Base-by-base conservation (phyloP, 2,113 vertebrate species). In the Bos indicus region DNA sequence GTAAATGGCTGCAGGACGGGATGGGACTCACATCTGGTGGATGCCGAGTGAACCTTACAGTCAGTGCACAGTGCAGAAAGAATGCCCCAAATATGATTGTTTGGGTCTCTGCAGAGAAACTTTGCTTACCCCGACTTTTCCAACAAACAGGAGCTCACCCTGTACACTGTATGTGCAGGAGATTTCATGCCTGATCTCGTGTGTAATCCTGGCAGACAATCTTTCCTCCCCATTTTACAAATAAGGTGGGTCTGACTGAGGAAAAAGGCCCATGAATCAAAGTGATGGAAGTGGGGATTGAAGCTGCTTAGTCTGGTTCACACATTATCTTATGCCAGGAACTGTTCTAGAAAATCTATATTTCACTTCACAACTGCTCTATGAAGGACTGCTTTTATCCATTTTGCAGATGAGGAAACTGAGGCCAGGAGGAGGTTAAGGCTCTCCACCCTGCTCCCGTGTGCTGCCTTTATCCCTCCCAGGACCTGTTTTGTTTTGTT, bases 371-470 rank as follows among this genome's bases (percentile, higher is more conserved):
- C 30, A 93, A 17, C 28, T 40, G 7, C 12, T 51, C n/a, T 16
- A 2, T 12, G 10, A 78, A 6, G 46, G 7, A 3, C 23, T 2
- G 2, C 23, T 52, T 54, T 62, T 17, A 23, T 3, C 5, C 6
- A 36, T 77, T 64, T 88, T 23, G n/a, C 10, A 23, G 9, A 52
- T 67, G 40, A 88, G 57, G 54, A 90, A 56, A 40, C 33, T 52
- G 62, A 96, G n/a, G 43, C 15, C 26, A 80, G 57, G 30, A 80
- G 52, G 30, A 78, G 25, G 28, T 77, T 26, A 71, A 86, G 6
- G 9, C 19, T 43, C 21, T 51, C 25, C 2, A 2, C 7, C 17
- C 16, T 4, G 7, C 9, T 3, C 3, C 46, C 0, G 0, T 8
- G 11, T 56, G 16, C 23, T 19, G 11, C 6, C 12, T 30, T n/a